Evolutionary conservation across 2,888 invertebrate genomes (phyloP).

Genomic region (Lasioglossum calceatum): DNA sequence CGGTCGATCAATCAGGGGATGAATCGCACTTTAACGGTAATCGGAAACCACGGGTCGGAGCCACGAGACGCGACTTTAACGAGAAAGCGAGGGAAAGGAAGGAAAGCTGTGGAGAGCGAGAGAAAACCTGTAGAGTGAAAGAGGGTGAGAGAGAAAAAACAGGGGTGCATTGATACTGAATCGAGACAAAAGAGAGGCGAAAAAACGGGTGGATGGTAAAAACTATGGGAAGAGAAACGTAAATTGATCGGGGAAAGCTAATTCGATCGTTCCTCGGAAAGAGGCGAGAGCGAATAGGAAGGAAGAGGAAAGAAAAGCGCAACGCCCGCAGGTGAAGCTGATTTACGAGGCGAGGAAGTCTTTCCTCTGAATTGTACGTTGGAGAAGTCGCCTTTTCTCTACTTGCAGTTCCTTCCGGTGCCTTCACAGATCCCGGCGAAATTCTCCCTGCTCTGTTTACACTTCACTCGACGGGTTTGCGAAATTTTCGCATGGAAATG

Average conservation of each 20-base stretch:
- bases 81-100: background rate
- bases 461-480: background rate
- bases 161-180: background rate
- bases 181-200: background rate
- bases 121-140: background rate
- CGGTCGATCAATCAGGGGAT: slow-evolving; percentile 56
- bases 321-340: slow-evolving; percentile 61
- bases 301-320: slow-evolving; percentile 22
- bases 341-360: slow-evolving; percentile 66
- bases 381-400: slow-evolving; percentile 2
- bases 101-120: background rate
- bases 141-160: background rate
- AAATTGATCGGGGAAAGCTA: slow-evolving; percentile 63
- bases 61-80: slow-evolving; percentile 48
- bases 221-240: slow-evolving; percentile 30
- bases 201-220: background rate
- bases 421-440: background rate
- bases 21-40: slow-evolving; percentile 60
- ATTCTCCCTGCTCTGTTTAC: background rate
- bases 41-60: slow-evolving; percentile 52
- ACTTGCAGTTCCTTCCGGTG: slow-evolving; percentile 2
- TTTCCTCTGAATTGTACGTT: slow-evolving; percentile 41
- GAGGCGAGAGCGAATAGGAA: background rate
- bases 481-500: background rate
- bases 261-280: slow-evolving; percentile 58